Conservation (phyloP, 1,140 invertebrate genomes). For the Bombus turneri region DNA sequence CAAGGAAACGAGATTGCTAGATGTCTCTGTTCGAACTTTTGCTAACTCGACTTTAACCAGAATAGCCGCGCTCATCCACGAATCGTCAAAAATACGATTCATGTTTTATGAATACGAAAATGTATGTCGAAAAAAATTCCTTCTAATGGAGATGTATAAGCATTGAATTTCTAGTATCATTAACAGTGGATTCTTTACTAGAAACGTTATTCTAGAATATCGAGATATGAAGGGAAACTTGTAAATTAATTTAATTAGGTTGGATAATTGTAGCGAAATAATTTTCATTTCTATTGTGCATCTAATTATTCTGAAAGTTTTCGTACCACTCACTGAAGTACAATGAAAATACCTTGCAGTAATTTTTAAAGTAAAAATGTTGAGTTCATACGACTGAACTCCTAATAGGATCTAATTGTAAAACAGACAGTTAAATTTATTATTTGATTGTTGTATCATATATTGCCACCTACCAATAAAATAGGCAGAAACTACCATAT, state of each 20-base stretch:
- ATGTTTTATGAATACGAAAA: slow-evolving; percentile 12
- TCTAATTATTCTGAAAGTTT: neutral
- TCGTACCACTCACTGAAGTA: neutral
- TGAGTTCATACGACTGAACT: neutral
- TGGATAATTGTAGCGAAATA: neutral
- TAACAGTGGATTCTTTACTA: neutral
- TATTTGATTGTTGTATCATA: too few relatives aligned
- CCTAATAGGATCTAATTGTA: too few relatives aligned
- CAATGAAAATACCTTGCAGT: neutral
- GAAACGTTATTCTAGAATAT: neutral
- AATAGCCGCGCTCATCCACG: slow-evolving; percentile 8
- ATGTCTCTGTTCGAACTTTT: slow-evolving; percentile 46
- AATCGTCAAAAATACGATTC: slow-evolving; percentile 39
- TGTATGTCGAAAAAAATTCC: neutral
- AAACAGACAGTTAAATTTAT: too few relatives aligned
- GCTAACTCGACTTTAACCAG: slow-evolving; percentile 24
- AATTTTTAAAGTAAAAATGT: neutral
- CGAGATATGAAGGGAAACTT: neutral
- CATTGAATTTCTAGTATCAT: neutral
- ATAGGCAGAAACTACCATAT: too few relatives aligned
- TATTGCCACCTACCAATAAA: too few relatives aligned
- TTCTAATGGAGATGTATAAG: neutral
- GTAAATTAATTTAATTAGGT: neutral
- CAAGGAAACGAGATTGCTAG: slow-evolving; percentile 57
- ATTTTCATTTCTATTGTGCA: neutral